Conservation (phyloP, 2,888 invertebrate genomes). For the Conomelus anceps region DNA sequence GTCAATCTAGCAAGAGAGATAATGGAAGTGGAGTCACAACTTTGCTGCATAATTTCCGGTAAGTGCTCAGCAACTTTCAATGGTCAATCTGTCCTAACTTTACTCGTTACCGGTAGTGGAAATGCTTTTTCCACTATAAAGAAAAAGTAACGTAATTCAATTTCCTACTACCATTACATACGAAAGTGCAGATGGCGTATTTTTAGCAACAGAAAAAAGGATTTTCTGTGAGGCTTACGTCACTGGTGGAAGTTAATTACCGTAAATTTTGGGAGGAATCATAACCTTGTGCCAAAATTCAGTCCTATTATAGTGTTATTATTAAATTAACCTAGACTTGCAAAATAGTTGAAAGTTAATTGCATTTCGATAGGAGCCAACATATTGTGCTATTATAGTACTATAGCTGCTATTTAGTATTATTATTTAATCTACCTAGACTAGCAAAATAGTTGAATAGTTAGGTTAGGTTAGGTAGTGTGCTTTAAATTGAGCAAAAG, state of each 20-base stretch:
- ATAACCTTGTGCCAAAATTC: background rate
- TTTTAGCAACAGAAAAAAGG: background rate
- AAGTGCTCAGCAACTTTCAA: background rate
- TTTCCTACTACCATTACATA: background rate
- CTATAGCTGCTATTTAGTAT: too few relatives aligned
- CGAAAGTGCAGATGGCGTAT: background rate
- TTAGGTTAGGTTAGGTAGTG: too few relatives aligned
- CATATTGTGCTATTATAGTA: too few relatives aligned
- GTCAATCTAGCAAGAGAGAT: background rate
- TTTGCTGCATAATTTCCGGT: background rate
- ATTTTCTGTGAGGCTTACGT: background rate
- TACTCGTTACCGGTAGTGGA: background rate
- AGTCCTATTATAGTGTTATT: background rate
- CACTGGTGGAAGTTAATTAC: background rate
- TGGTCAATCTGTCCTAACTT: background rate
- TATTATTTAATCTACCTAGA: too few relatives aligned
- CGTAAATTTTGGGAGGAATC: too few relatives aligned
- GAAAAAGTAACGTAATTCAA: background rate
- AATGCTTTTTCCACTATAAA: background rate
- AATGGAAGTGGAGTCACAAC: background rate
- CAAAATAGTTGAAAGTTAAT: background rate
- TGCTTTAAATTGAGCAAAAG: too few relatives aligned
- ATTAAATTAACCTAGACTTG: too few relatives aligned
- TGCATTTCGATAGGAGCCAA: too few relatives aligned
- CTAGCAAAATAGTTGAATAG: too few relatives aligned